Evolutionary conservation across 2,888 invertebrate species (phyloP).

Genomic region (Drosophila rubida): DNA sequence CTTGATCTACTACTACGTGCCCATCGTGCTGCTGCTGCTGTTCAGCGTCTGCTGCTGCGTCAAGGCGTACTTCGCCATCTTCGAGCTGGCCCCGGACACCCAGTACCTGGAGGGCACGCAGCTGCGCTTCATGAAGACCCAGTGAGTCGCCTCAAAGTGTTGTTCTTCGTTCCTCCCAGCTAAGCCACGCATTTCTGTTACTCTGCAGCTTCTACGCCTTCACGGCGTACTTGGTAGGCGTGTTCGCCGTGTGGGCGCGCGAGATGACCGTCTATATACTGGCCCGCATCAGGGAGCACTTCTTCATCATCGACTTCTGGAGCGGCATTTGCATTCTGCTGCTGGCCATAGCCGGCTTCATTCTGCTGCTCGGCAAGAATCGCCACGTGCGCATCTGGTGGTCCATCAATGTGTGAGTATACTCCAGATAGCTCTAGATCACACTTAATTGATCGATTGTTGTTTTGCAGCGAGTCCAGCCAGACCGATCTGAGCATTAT

Average conservation of each 20-base stretch:
- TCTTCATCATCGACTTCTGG: constrained; percentile 80
- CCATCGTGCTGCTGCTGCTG: constrained; percentile 66
- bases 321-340: constrained; percentile 76
- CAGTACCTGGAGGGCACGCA: constrained; percentile 68
- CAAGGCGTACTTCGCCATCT: constrained; percentile 70
- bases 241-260: constrained; percentile 74
- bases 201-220: constrained; percentile 76
- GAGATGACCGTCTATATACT: constrained; percentile 76
- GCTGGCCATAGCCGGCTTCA: constrained; percentile 74
- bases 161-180: too few species aligned
- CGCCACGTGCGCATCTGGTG: constrained; percentile 76
- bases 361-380: constrained; percentile 75
- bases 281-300: constrained; percentile 72
- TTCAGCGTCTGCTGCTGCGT: constrained; percentile 67
- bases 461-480: constrained; percentile 55
- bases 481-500: constrained; percentile 71
- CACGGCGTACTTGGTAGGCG: constrained; percentile 68
- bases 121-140: constrained; percentile 68
- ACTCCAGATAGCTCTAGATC: too few species aligned
- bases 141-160: constrained; percentile 49
- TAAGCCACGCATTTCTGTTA: too few species aligned
- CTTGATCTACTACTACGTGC: constrained; percentile 72
- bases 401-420: constrained; percentile 78
- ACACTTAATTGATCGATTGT: not conserved
- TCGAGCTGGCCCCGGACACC: constrained; percentile 64